Base-by-base conservation (phyloP, 2,888 invertebrate genomes). In the Zygogramma bicolorata region DNA sequence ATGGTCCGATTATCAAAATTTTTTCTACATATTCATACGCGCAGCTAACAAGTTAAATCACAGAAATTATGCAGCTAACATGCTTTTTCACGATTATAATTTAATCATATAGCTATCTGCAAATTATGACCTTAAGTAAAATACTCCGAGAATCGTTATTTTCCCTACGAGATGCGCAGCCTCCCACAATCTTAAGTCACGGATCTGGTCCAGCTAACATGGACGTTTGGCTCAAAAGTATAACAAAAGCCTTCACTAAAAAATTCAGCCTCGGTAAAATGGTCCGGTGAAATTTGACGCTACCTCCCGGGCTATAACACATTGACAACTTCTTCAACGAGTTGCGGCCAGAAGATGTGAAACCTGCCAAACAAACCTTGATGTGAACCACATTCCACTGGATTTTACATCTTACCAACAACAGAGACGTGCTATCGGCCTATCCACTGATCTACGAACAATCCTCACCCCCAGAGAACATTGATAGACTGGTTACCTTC, bases 251-350 rank as follows among this genome's bases (percentile, higher is more conserved):
- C 27, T 58, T 58, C 22, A 58, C 58, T 15, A 25, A 18, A 58
- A 22, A 58, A 58, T 58, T 58, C 58, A 58, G 58, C 58, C 58
- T 58, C 58, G 27, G 22, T 58, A 58, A 58, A 58, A 58, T 58
- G 58, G 29, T 58, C 58, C 58, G 58, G 58, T 58, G 27, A 58
- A 58, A 58, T 58, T 58, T 58, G 58, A 58, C 22, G 58, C 22
- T 58, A 58, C 58, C 27, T 58, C 25, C 58, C 58, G 27, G 58
- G 27, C 22, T 58, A 58, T 31, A 40, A n/a, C n/a, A n/a, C n/a
- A n/a, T n/a, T n/a, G n/a, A n/a, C n/a, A n/a, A n/a, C n/a, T n/a
- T n/a, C n/a, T n/a, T n/a, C n/a, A n/a, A n/a, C n/a, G n/a, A n/a
- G n/a, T n/a, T n/a, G n/a, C n/a, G n/a, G n/a, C n/a, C n/a, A n/a